Evolutionary conservation across 2,113 vertebrate genomes (phyloP), one percentile per base, ranked within the genome.

Genomic region (Turnix velox): DNA sequence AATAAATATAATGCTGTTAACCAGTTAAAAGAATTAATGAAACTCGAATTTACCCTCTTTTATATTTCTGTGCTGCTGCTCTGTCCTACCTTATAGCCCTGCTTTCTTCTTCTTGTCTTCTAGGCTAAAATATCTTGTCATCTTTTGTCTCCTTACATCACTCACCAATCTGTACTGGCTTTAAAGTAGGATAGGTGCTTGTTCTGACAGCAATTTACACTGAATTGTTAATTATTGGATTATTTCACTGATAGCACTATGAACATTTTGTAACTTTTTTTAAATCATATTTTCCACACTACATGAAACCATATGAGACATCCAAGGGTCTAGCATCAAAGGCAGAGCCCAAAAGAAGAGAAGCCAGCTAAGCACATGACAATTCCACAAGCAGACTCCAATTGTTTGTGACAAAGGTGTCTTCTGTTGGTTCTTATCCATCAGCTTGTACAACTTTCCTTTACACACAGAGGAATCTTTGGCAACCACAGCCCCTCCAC

Each of bases 311-410:
- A 39, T 19, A 17, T 0, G 18, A 63, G 40, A 62, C n/a, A 59
- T 62, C 31, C 40, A 63, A 59, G 85, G n/a, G 22, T 74, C 31
- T 84, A 35, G 28, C 28, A 23, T 82, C 52, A 85, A 66, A 78
- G 40, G 5, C 65, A 81, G 51, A 77, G 22, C 42, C 24, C 61
- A 72, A 40, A 28, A 55, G 14, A 93, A 77, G 63, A 73, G 45
- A 35, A 76, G 49, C 37, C 72, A 88, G 40, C 9, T 15, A 73
- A 65, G 30, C 1, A 0, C 35, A 55, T 0, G 0, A 49, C 27
- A n/a, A 28, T 80, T 80, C 77, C 20, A 52, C n/a, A 59, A 84
- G 35, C 12, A 69, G 16, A 48, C 24, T 87, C 42, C 49, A 81
- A 14, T 17, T 51, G 14, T 51, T 72, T 76, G 25, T 43, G 27